These are phyloP conservation scores for Aplocera efformata DNA, from an alignment of 2,888 invertebrate genomes.

Conservation along the genomic window DNA sequence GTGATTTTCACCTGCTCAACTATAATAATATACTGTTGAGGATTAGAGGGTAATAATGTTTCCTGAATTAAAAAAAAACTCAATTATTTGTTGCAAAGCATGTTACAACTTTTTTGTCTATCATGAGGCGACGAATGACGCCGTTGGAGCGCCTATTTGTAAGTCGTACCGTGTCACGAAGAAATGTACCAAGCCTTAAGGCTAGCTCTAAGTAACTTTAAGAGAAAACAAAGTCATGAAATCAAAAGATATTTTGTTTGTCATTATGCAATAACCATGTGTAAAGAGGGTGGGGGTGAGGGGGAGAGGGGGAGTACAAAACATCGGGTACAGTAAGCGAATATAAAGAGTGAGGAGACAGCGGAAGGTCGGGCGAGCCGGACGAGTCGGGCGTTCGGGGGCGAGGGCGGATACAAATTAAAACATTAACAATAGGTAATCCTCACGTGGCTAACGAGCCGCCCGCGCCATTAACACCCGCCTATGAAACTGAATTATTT, in stretches of 20 bases:
- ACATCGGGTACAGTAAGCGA: too few species aligned
- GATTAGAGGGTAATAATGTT: too few species aligned
- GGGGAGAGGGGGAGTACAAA: too few species aligned
- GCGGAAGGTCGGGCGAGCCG: conserved; percentile 22
- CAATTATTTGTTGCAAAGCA: too few species aligned
- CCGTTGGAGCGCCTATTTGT: too few species aligned
- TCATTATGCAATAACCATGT: conserved; percentile 11
- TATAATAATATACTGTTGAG: too few species aligned
- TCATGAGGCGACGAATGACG: too few species aligned
- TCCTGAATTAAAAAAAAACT: too few species aligned
- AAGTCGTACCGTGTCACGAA: background rate
- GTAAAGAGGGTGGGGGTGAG: conserved; percentile 5
- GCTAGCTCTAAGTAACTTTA: conserved; percentile 6
- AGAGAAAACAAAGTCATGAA: conserved; percentile 4
- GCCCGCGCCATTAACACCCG: conserved; percentile 64
- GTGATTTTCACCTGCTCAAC: too few species aligned
- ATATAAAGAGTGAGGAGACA: conserved; percentile 20
- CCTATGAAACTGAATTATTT: conserved; percentile 69
- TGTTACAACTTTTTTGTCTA: too few species aligned
- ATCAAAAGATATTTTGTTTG: conserved; percentile 15
- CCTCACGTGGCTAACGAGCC: conserved; percentile 68
- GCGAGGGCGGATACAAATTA: conserved; percentile 63
- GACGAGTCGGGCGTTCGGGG: conserved; percentile 34
- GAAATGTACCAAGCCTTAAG: background rate
- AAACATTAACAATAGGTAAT: conserved; percentile 76